Percentiles rank a stretch among this genome's conserved stretches.
Evolutionary conservation across 2,113 vertebrate species (phyloP).

Genomic region (Seriola dumerili): DNA sequence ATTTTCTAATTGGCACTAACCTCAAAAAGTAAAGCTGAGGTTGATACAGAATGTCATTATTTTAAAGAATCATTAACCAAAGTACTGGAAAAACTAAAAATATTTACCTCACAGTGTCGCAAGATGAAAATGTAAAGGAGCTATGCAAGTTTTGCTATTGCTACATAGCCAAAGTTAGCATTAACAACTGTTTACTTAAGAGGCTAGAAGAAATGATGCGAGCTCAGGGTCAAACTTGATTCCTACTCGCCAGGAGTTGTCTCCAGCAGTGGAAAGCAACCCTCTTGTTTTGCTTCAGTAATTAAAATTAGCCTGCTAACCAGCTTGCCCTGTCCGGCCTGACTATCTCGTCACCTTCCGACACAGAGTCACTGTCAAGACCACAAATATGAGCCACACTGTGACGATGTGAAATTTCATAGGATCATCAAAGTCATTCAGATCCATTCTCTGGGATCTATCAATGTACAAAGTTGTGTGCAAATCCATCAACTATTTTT

Average conservation of each 20-base stretch:
- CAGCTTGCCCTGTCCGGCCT: too few relatives aligned
- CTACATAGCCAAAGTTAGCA: too few relatives aligned
- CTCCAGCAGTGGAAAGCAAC: background rate
- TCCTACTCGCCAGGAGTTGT: too few relatives aligned
- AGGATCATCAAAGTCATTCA: background rate
- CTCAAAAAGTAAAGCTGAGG: background rate
- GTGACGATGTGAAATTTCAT: background rate
- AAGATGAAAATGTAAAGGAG: background rate
- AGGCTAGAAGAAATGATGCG: too few relatives aligned
- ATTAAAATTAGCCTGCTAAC: too few relatives aligned
- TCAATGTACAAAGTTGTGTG: background rate
- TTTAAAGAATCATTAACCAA: background rate
- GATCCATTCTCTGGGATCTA: background rate
- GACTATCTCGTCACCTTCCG: too few relatives aligned
- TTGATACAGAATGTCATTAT: background rate
- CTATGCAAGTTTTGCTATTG: too few relatives aligned
- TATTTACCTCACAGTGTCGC: background rate
- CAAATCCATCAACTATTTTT: background rate
- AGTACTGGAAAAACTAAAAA: background rate
- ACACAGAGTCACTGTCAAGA: too few relatives aligned
- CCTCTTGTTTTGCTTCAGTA: background rate
- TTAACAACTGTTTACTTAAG: too few relatives aligned
- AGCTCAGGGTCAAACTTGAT: too few relatives aligned
- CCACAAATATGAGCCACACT: background rate
- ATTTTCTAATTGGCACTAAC: background rate